Percentiles rank a stretch among this genome's conserved stretches.
Conservation (phyloP, 2,888 invertebrate species). For the Drosophila flavopinicola region DNA sequence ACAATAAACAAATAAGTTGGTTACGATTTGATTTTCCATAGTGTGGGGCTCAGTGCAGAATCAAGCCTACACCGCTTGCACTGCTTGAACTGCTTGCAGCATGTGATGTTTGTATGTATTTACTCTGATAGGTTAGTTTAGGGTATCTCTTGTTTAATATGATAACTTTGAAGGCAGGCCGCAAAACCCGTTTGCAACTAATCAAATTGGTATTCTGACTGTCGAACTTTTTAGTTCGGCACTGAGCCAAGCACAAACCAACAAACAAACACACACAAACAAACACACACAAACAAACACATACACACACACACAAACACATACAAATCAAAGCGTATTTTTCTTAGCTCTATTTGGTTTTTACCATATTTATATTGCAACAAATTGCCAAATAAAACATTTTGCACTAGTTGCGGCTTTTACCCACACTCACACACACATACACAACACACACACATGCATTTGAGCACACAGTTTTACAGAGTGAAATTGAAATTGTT, state of each 20-base stretch:
- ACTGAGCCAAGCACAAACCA: not conserved
- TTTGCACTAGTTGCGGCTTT: conserved; percentile 19
- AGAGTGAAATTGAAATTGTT: conserved; percentile 50
- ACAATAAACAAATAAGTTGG: no score
- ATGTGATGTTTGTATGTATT: no score
- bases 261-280: not conserved
- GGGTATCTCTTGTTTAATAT: no score
- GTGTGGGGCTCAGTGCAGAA: no score
- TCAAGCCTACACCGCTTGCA: no score
- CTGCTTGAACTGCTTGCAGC: no score
- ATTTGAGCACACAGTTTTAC: not conserved
- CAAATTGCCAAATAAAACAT: conserved; percentile 47
- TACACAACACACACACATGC: not conserved
- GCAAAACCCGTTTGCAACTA: conserved; percentile 54
- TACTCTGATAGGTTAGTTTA: no score
- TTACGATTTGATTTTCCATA: no score
- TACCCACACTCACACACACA: conserved; percentile 2
- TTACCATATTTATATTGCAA: conserved; percentile 16
- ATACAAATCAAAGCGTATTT: conserved; percentile 53
- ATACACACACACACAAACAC: conserved; percentile 1
- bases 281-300: conserved; percentile 14
- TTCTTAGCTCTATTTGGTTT: conserved; percentile 10
- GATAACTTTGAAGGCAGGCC: conserved; percentile 27
- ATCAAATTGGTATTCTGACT: conserved; percentile 59
- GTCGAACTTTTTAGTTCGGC: conserved; percentile 32